Base-by-base conservation (phyloP, 2,797 vertebrate genomes). In the Meriones psammophilus region DNA sequence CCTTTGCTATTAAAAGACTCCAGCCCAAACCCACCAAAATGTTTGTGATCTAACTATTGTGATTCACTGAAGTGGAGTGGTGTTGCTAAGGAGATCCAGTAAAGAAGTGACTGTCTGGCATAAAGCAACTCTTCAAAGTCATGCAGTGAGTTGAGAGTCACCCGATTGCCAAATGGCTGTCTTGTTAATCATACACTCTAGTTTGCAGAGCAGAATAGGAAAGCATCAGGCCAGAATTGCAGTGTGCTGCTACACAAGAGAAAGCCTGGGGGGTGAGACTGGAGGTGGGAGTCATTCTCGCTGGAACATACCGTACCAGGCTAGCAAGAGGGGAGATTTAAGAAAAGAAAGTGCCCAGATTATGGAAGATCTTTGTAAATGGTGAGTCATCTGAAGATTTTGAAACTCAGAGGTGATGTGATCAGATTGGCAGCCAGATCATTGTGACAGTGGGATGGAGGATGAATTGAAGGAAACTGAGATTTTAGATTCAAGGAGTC, bases 371-470 rank as follows among this genome's bases (percentile, higher is more conserved):
- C 50, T 83, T 89, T 90, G 60, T 50, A 87, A 39, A 80, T 30
- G 77, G 30, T 96, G 95, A 96, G 88, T 96, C 95, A 97, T 68
- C 0, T 0, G 81, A 92, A 76, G 39, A 54, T 76, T 42, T 92
- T 96, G 77, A 71, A 94, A 86, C 64, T 92, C 74, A 22, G 54
- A 66, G 94, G 39, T 92, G 96, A 94, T 0, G 50, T 71, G 89
- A 92, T 96, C 77, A 88, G 77, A 79, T 79, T 86, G 88, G 83
- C 90, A 93, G 88, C 54, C 30, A 83, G 78, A 91, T 88, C 88
- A 60, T 96, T 60, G 54, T 94, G 90, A 92, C 84, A 84, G 80
- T 28, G 50, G 42, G 24, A 2, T 58, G 36, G 74, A 90, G 91
- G 64, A 42, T 83, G 89, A 94, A 83, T 18, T 92, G 88, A 95